Percentiles rank a stretch among this genome's conserved stretches.
These are phyloP conservation scores for Holothuria leucospilota DNA, from an alignment of 53 echinoderm and acorn worm species.

Conservation along the genomic window DNA sequence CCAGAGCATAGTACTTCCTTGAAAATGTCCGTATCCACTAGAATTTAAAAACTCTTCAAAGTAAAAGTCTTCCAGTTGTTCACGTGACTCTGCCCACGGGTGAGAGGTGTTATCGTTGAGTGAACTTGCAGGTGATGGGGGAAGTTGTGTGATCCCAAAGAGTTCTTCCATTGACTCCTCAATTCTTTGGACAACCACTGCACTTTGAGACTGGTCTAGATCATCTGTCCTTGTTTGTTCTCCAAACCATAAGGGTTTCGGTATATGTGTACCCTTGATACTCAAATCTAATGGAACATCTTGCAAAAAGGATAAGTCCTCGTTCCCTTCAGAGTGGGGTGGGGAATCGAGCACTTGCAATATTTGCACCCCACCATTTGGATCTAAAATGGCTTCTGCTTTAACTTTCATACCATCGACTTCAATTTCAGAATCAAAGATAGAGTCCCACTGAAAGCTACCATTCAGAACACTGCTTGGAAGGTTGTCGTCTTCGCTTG, in stretches of 20 bases:
- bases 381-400: constrained; percentile 86
- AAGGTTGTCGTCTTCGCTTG: constrained; percentile 80
- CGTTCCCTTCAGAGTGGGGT: constrained; percentile 71
- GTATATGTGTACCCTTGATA: constrained; percentile 81
- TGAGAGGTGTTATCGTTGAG: constrained; percentile 71
- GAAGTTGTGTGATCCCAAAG: constrained; percentile 75
- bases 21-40: constrained; percentile 33
- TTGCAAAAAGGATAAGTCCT: constrained; percentile 50
- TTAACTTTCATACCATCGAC: constrained; percentile 90
- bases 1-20: constrained; percentile 41
- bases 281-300: constrained; percentile 73
- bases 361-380: constrained; percentile 65
- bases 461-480: constrained; percentile 87
- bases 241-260: constrained; percentile 84
- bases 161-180: constrained; percentile 66
- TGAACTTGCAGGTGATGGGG: constrained; percentile 80
- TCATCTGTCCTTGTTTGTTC: constrained; percentile 59
- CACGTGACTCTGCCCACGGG: constrained; percentile 89
- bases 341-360: constrained; percentile 69
- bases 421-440: constrained; percentile 93
- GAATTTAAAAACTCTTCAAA: constrained; percentile 81
- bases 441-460: constrained; percentile 90
- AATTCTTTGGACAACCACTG: constrained; percentile 35
- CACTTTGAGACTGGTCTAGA: background rate
- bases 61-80: constrained; percentile 57